A percentile compares a stretch with the other conserved stretches of the same genome.
These are phyloP conservation scores for Heliangelus exortis DNA, from an alignment of 2,797 vertebrate genomes.

Conservation along the genomic window DNA sequence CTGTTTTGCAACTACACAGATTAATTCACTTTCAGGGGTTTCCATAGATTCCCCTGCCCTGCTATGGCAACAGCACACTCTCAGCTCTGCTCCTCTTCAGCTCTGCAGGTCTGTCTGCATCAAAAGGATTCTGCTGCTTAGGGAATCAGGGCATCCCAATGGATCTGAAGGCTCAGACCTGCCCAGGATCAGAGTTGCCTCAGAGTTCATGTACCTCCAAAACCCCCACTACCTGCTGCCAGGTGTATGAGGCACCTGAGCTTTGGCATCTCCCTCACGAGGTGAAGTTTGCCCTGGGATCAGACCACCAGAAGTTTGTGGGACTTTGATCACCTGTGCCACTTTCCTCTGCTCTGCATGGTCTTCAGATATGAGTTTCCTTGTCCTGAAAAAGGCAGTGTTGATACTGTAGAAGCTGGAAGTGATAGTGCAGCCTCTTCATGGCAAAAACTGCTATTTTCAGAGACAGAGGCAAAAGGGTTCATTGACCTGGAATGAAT, in stretches of 20 bases:
- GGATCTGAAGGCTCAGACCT: neutral
- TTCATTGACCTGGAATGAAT: neutral
- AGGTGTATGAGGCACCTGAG: neutral
- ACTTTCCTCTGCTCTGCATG: fast-evolving
- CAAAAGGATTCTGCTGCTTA: neutral
- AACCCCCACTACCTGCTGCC: neutral
- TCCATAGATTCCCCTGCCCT: constrained; percentile 53
- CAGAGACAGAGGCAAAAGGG: neutral
- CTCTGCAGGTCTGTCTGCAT: neutral
- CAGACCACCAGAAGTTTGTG: fast-evolving
- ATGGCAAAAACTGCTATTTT: neutral
- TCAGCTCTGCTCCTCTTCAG: neutral
- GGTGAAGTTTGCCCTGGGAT: neutral
- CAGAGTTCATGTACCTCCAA: neutral
- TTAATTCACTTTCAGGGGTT: constrained; percentile 50
- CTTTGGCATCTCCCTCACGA: neutral
- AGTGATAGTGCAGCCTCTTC: neutral
- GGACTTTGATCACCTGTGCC: neutral
- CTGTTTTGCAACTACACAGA: neutral
- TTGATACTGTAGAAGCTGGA: neutral
- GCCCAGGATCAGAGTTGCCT: fast-evolving
- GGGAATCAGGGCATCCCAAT: fast-evolving
- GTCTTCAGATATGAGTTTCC: neutral
- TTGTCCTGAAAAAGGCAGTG: neutral
- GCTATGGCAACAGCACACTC: constrained; percentile 53